phyloP scores from a whole-genome alignment of 2,888 invertebrate genomes.

The Druceiella hillmani region DNA sequence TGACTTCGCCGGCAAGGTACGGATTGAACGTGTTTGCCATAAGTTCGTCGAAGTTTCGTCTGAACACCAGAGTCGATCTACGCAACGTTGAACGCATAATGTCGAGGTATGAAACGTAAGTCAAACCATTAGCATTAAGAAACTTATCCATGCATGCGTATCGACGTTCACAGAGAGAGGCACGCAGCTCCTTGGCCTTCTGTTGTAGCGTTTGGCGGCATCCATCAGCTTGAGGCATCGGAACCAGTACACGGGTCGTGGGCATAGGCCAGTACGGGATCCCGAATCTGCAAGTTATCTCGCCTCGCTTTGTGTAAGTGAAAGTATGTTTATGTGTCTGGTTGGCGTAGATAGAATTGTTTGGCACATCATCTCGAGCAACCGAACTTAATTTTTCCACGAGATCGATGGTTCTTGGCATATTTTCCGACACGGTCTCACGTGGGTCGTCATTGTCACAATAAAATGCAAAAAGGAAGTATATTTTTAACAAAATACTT shows the following conservation, averaged over 20 bases:
- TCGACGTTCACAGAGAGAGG: constrained; percentile 24
- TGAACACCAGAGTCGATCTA: constrained; percentile 23
- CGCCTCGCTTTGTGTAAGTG: constrained; percentile 28
- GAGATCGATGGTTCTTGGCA: constrained; percentile 28
- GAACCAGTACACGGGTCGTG: constrained; percentile 28
- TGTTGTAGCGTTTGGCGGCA: constrained; percentile 26
- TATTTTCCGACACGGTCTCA: constrained; percentile 28
- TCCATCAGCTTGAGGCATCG: constrained; percentile 28
- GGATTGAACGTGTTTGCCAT: constrained; percentile 32
- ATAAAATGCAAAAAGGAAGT: constrained; percentile 31
- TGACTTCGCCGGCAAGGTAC: constrained; percentile 28
- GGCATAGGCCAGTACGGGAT: constrained; percentile 30
- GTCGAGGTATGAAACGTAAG: constrained; percentile 26
- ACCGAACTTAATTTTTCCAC: constrained; percentile 29
- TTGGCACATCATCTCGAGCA: constrained; percentile 25
- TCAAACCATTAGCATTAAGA: constrained; percentile 27
- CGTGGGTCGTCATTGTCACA: constrained; percentile 32
- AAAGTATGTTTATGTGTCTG: constrained; percentile 29
- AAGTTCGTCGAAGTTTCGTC: constrained; percentile 29
- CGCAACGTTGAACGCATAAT: constrained; percentile 27
- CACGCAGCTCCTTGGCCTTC: constrained; percentile 27
- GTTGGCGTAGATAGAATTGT: constrained; percentile 26
- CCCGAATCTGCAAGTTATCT: constrained; percentile 28
- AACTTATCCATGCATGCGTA: constrained; percentile 29
- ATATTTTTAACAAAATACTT: constrained; percentile 28